phyloP scores from a whole-genome alignment of 2,113 vertebrate species.

The Pelecanoides urinatrix region DNA sequence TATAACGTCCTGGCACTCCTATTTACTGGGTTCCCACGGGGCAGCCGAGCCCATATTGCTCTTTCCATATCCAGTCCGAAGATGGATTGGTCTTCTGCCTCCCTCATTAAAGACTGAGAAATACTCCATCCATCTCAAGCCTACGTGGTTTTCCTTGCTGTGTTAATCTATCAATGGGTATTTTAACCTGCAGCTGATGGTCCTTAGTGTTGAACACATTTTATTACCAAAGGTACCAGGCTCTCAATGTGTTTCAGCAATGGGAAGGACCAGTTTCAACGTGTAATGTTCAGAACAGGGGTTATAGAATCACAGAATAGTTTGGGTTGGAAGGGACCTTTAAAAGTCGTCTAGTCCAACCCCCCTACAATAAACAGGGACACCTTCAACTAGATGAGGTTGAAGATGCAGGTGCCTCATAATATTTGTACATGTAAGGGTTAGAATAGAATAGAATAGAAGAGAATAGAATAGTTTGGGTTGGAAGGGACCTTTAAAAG shows the following conservation, averaged over 20 bases:
- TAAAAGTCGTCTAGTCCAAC: too few relatives aligned
- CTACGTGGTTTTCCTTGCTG: neutral
- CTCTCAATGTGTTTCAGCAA: neutral
- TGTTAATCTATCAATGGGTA: neutral
- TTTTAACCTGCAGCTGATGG: neutral
- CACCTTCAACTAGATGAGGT: too few relatives aligned
- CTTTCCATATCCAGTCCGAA: neutral
- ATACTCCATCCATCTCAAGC: neutral
- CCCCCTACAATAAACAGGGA: too few relatives aligned
- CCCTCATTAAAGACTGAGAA: neutral
- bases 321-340: too few relatives aligned
- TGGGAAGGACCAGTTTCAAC: neutral
- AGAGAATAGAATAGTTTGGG: too few relatives aligned
- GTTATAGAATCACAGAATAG: too few relatives aligned
- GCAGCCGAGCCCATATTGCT: neutral
- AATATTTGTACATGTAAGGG: too few relatives aligned
- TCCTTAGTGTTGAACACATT: neutral
- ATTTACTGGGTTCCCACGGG: neutral
- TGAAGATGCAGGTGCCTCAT: too few relatives aligned
- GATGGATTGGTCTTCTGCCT: neutral
- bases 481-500: too few relatives aligned
- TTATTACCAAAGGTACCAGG: neutral
- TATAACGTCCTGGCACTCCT: neutral
- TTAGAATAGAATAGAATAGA: too few relatives aligned
- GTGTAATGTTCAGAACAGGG: fast-evolving